A percentile compares a stretch with the other conserved stretches of the same genome.
These are phyloP conservation scores for Eilema sororculum DNA, from an alignment of 2,888 invertebrate genomes.

Conservation along the genomic window DNA sequence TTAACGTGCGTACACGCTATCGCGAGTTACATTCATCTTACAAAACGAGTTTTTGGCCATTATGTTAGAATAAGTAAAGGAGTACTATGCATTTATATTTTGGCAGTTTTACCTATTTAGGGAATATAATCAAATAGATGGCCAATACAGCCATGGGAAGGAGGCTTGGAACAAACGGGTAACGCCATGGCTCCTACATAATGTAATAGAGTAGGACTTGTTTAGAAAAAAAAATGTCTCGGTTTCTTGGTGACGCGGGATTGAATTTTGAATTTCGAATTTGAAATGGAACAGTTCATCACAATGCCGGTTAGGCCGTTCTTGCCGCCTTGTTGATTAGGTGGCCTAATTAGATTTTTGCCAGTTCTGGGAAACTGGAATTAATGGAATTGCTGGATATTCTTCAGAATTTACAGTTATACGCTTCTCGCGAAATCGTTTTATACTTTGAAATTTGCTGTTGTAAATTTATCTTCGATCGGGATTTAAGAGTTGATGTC, in stretches of 20 bases:
- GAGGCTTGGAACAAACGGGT: neutral
- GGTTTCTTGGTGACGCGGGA: too few relatives aligned
- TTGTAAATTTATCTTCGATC: conserved; percentile 52
- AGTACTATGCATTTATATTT: neutral
- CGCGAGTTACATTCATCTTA: neutral
- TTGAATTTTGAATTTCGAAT: too few relatives aligned
- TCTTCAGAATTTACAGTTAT: neutral
- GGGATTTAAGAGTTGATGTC: conserved; percentile 52
- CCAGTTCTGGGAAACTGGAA: neutral
- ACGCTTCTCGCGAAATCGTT: neutral
- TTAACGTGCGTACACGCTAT: neutral
- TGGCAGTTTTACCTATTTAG: neutral
- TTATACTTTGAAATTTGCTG: neutral
- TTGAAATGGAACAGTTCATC: too few relatives aligned
- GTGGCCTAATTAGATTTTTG: neutral
- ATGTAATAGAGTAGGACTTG: too few relatives aligned
- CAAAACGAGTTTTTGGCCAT: neutral
- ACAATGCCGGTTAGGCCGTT: too few relatives aligned
- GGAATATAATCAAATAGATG: neutral
- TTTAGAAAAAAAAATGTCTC: too few relatives aligned
- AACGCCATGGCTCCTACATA: too few relatives aligned
- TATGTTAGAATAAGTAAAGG: neutral
- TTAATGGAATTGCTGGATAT: neutral
- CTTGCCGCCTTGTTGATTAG: too few relatives aligned
- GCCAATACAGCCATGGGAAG: neutral